phyloP scores from a whole-genome alignment of 92 coral and sea anemone genomes.

The Scolanthus callimorphus region DNA sequence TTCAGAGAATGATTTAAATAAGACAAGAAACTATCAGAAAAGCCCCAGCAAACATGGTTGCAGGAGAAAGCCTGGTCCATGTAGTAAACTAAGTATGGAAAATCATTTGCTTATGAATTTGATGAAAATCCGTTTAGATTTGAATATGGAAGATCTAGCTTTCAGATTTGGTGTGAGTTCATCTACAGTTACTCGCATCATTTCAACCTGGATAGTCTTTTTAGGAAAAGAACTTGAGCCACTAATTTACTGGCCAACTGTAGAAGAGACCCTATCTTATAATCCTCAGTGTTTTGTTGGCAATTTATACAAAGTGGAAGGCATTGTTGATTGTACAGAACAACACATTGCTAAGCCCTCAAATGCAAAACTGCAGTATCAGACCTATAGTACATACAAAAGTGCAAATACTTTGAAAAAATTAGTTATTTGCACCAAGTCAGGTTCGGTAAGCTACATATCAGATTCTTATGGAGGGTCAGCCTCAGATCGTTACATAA shows the following conservation, averaged over 20 bases:
- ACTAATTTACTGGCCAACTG: slow-evolving; percentile 55
- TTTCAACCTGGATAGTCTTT: too few relatives aligned
- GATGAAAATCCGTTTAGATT: too few relatives aligned
- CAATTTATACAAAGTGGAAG: slow-evolving; percentile 4
- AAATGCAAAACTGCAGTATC: slow-evolving; percentile 12
- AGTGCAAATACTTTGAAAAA: slow-evolving; percentile 17
- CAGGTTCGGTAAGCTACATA: slow-evolving; percentile 5
- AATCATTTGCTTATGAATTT: too few relatives aligned
- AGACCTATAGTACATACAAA: slow-evolving; percentile 27
- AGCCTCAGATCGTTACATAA: slow-evolving; percentile 31
- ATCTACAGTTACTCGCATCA: too few relatives aligned
- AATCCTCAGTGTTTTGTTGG: slow-evolving; percentile 39
- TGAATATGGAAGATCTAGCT: too few relatives aligned
- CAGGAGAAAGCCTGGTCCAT: too few relatives aligned
- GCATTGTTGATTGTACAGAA: slow-evolving; percentile 36
- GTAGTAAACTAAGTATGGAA: too few relatives aligned
- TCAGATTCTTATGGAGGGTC: slow-evolving; percentile 12
- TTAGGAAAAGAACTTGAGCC: slow-evolving; percentile 43
- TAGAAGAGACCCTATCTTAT: slow-evolving; percentile 6
- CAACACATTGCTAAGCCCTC: slow-evolving; percentile 25
- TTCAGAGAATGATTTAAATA: too few relatives aligned
- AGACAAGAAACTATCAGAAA: too few relatives aligned
- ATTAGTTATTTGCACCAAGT: slow-evolving; percentile 8
- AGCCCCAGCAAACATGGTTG: too few relatives aligned
- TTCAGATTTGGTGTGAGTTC: too few relatives aligned